Evolutionary conservation across 2,888 invertebrate genomes (phyloP).

Genomic region (Endotricha flammealis): DNA sequence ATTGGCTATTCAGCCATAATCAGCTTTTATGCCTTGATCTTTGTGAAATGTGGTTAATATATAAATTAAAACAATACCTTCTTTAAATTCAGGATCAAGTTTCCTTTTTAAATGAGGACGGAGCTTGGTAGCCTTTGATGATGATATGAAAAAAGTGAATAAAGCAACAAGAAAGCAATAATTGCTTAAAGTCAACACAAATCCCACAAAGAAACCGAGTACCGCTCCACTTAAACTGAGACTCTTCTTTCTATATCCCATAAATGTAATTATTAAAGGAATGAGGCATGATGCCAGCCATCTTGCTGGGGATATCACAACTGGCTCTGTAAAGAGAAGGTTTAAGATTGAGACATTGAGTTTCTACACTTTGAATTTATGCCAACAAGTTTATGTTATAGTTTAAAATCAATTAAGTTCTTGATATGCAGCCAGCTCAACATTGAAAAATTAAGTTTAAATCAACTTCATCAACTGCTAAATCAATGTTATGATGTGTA

Average conservation of each 20-base stretch:
- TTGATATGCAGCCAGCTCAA: too few relatives aligned
- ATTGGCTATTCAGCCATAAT: too few relatives aligned
- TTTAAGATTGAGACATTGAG: too few relatives aligned
- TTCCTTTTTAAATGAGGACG: constrained; percentile 81
- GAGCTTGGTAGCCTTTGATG: constrained; percentile 89
- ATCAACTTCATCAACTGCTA: too few relatives aligned
- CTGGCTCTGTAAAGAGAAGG: constrained; percentile 65
- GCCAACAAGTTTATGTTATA: too few relatives aligned
- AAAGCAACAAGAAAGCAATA: constrained; percentile 86
- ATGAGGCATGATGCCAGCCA: constrained; percentile 82
- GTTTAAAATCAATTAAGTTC: too few relatives aligned
- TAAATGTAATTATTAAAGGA: constrained; percentile 81
- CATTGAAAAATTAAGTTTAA: too few relatives aligned
- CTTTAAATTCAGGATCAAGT: constrained; percentile 87
- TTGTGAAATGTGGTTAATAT: too few relatives aligned
- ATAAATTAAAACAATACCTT: constrained; percentile 72
- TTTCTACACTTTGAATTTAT: too few relatives aligned
- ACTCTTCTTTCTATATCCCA: constrained; percentile 83
- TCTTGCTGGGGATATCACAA: constrained; percentile 80
- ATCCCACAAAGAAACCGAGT: constrained; percentile 84
- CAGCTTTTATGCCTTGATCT: too few relatives aligned
- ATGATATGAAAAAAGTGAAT: constrained; percentile 86
- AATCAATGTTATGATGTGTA: too few relatives aligned
- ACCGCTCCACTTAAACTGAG: constrained; percentile 84
- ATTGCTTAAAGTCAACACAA: constrained; percentile 86